Conservation (phyloP, 37 sponge, comb jelly and placozoan genomes). For the Chondrilla cf. caribensis region DNA sequence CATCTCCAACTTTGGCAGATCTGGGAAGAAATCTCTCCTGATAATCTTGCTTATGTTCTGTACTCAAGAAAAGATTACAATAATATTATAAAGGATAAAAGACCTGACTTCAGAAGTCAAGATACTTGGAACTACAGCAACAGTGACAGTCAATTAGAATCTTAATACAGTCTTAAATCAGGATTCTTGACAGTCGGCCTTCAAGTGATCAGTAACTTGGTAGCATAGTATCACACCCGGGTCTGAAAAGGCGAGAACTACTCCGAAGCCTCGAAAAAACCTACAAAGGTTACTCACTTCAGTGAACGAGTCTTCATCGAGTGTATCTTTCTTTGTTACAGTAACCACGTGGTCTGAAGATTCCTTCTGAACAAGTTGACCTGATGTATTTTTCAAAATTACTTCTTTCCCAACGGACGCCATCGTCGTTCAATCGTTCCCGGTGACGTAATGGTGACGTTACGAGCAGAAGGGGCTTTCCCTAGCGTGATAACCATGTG, state of each 20-base stretch:
- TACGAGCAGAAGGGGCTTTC: too few relatives aligned
- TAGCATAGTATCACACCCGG: too few relatives aligned
- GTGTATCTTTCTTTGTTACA: constrained; percentile 33
- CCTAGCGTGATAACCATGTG: too few relatives aligned
- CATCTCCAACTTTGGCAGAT: constrained; percentile 77
- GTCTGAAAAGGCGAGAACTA: too few relatives aligned
- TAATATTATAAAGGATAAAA: neutral
- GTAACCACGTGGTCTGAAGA: neutral
- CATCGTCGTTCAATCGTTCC: too few relatives aligned
- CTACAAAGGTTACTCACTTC: too few relatives aligned
- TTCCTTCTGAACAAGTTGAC: neutral
- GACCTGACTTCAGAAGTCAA: neutral
- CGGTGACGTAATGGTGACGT: too few relatives aligned
- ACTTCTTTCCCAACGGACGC: neutral
- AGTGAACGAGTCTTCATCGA: constrained; percentile 80
- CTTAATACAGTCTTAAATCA: neutral
- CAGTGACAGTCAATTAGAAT: neutral
- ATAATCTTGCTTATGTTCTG: constrained; percentile 81
- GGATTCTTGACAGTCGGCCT: neutral
- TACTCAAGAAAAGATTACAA: neutral
- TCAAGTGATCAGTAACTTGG: too few relatives aligned
- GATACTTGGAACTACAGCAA: neutral
- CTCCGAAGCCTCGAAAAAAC: too few relatives aligned
- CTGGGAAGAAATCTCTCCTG: constrained; percentile 94
- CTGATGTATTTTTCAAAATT: neutral